phyloP scores from a whole-genome alignment of 2,113 vertebrate genomes.

The Promerops cafer region DNA sequence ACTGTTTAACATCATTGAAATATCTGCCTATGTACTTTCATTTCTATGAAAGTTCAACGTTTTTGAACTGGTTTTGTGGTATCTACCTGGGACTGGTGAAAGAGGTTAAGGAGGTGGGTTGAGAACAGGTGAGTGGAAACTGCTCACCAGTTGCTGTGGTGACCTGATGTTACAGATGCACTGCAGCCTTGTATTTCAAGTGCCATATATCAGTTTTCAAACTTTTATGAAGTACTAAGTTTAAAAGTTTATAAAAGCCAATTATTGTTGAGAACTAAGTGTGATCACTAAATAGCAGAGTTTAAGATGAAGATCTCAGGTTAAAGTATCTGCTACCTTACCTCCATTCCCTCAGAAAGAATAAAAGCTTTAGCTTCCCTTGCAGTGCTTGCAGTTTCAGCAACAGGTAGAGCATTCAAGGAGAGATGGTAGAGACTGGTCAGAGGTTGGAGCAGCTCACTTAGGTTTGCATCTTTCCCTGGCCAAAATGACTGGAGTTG shows the following conservation, averaged over 20 bases:
- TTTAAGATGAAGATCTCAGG: background rate
- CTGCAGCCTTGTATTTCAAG: background rate
- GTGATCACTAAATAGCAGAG: background rate
- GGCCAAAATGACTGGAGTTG: background rate
- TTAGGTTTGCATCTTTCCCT: background rate
- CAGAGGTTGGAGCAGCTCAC: background rate
- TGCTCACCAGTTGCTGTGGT: background rate
- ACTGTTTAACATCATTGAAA: background rate
- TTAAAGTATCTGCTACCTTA: background rate
- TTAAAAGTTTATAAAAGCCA: background rate
- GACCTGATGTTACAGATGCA: background rate
- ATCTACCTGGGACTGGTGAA: background rate
- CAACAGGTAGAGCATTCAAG: background rate
- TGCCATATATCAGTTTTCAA: background rate
- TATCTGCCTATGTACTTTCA: background rate
- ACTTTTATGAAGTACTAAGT: background rate
- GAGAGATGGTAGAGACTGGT: background rate
- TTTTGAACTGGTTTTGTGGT: background rate
- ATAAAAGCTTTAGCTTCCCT: background rate
- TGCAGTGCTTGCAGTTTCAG: background rate
- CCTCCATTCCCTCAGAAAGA: background rate
- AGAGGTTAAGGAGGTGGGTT: background rate
- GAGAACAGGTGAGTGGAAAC: background rate
- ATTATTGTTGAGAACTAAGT: background rate
- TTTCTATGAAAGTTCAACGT: background rate